Percentiles rank a stretch among this genome's conserved stretches.
Conservation (phyloP, 2,113 vertebrate genomes). For the Sylvilagus bachmani region DNA sequence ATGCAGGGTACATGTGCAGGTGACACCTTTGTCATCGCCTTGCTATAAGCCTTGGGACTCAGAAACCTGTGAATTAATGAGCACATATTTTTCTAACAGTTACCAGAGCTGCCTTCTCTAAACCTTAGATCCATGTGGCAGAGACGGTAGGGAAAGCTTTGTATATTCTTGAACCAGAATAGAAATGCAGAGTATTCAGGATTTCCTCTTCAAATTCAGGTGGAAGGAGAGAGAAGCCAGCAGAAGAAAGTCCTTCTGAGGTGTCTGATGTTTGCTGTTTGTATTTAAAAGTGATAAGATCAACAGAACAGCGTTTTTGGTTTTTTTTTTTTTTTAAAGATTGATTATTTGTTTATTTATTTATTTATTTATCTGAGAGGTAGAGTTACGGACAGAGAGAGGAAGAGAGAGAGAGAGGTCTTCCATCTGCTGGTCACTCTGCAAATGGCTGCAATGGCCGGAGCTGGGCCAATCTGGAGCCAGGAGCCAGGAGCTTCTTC, state of each 20-base stretch:
- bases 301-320: neutral
- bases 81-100: neutral
- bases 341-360: too few relatives aligned
- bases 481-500: too few relatives aligned
- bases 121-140: neutral
- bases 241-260: neutral
- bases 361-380: too few relatives aligned
- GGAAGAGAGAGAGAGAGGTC: too few relatives aligned
- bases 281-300: neutral
- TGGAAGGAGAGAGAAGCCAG: neutral
- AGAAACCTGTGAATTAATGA: neutral
- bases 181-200: neutral
- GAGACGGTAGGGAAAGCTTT: neutral
- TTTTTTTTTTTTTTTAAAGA: too few relatives aligned
- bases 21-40: neutral
- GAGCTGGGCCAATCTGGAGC: too few relatives aligned
- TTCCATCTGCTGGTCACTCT: too few relatives aligned
- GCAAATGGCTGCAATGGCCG: too few relatives aligned
- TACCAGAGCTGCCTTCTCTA: neutral
- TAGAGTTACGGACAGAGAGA: too few relatives aligned
- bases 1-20: neutral
- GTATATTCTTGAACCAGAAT: neutral
- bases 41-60: neutral
- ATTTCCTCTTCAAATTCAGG: constrained; percentile 49
- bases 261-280: neutral